Evolutionary conservation across 1,140 invertebrate species (phyloP), one percentile per base, ranked within the genome.

Genomic region (Meloidogyne exigua): DNA sequence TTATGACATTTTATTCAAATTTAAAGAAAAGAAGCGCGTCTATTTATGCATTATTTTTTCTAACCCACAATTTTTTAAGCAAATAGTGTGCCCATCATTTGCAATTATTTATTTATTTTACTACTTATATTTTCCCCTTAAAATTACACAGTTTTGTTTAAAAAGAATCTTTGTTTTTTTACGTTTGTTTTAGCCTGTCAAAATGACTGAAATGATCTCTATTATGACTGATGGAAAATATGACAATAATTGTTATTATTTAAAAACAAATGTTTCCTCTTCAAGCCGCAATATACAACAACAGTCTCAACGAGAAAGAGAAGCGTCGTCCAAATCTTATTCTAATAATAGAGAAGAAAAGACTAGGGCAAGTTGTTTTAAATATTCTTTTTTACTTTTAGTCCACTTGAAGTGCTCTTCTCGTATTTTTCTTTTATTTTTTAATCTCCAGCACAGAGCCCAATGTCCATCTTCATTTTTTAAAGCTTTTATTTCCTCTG

Each of bases 311-410:
- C n/a, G n/a, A 62, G 72, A 32, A 64, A 32, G 21, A 25, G 57
- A 64, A 36, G 26, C 21, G 12, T 18, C 23, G 23, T 36, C 28
- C 23, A 73, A 62, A 28, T 36, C 36, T 39, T 32, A 2, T 32
- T 39, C 9, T 39, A 7, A 0, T 9, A 10, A n/a, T 32, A 65
- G 18, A 36, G 57, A 62, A 64, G 39, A 73, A n/a, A 65, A 62
- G 57, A 62, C 57, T 32, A 73, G 72, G 72, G 72, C 72, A 64
- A 73, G 72, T 65, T 65, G 32, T 42, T 11, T 32, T 32, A n/a
- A 7, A 2, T 7, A 13, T 4, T 49, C 10, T 11, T 44, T 15
- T 44, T 32, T 25, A 9, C 13, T n/a, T 42, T 26, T 15, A 26
- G 25, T 73, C 57, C 28, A 23, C 18, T 32, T 62, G 72, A 36